These are phyloP conservation scores for Apolygus lucorum DNA, from an alignment of 1,140 invertebrate genomes.

Conservation along the genomic window DNA sequence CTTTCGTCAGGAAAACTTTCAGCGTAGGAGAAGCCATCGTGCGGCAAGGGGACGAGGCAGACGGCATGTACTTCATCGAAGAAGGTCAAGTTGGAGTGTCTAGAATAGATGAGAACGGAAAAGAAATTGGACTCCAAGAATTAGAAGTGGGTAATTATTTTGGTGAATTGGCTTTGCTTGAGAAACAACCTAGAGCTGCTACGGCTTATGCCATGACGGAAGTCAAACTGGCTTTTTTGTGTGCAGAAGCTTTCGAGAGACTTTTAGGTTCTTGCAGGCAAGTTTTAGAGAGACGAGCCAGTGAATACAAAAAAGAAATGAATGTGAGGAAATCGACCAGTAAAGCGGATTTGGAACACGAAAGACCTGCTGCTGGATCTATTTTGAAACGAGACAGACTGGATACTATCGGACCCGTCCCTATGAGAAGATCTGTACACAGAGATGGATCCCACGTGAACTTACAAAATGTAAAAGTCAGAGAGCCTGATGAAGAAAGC, in stretches of 20 bases:
- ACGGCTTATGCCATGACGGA: conserved; percentile 75
- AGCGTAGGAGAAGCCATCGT: conserved; percentile 73
- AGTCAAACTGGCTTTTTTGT: conserved; percentile 83
- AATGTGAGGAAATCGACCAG: neutral
- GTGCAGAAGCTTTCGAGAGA: conserved; percentile 94
- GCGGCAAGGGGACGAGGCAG: conserved; percentile 83
- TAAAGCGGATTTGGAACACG: neutral
- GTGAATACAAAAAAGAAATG: conserved; percentile 87
- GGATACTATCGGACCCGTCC: neutral
- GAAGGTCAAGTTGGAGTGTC: conserved; percentile 74
- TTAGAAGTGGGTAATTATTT: conserved; percentile 77
- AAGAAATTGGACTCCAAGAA: conserved; percentile 54
- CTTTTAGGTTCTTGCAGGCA: conserved; percentile 95
- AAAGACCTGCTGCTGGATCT: neutral
- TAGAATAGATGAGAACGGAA: conserved; percentile 60
- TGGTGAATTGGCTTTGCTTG: conserved; percentile 89
- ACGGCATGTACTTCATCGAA: conserved; percentile 96
- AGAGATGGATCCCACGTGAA: neutral
- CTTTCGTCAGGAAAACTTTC: conserved; percentile 69
- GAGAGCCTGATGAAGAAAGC: too few relatives aligned
- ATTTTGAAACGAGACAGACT: neutral
- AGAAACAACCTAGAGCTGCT: conserved; percentile 88
- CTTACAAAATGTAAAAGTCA: neutral
- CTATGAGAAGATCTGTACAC: too few relatives aligned
- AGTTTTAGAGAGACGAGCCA: conserved; percentile 95